These are phyloP conservation scores for Nilaparvata lugens DNA, from an alignment of 1,140 invertebrate genomes.

Conservation along the genomic window DNA sequence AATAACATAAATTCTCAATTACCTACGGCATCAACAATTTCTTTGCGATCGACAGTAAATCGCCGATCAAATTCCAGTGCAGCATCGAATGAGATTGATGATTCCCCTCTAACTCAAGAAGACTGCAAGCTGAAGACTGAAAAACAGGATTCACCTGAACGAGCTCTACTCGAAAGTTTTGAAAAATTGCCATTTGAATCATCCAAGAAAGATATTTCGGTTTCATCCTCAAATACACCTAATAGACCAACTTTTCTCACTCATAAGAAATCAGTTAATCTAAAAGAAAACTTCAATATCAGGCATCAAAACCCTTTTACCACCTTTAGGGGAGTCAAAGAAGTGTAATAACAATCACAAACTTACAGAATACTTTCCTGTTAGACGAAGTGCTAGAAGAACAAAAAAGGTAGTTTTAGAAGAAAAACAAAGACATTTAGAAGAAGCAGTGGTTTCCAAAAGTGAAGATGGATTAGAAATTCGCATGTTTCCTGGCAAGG, in stretches of 20 bases:
- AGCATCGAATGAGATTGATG: background rate
- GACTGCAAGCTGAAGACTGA: background rate
- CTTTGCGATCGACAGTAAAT: too few species aligned
- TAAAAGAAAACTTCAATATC: background rate
- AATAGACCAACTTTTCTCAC: background rate
- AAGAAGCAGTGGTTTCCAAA: constrained; percentile 63
- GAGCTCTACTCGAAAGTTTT: too few species aligned
- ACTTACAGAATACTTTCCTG: constrained; percentile 84
- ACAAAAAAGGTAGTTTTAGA: constrained; percentile 74
- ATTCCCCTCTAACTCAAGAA: background rate
- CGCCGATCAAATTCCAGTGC: background rate
- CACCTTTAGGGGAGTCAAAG: background rate
- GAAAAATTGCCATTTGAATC: background rate
- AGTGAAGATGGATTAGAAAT: constrained; percentile 78
- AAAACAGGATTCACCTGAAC: too few species aligned
- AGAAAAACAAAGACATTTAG: constrained; percentile 70
- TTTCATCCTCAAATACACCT: background rate
- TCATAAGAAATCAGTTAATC: background rate
- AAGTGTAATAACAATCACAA: constrained; percentile 38
- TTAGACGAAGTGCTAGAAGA: constrained; percentile 76
- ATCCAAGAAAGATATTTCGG: background rate
- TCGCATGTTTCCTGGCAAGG: constrained; percentile 59
- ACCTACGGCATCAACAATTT: too few species aligned
- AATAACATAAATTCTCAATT: background rate
- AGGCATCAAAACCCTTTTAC: background rate